Evolutionary conservation across 92 coral and sea anemone species (phyloP), one percentile per base, ranked within the genome.

Genomic region (Heliopora coerulea): DNA sequence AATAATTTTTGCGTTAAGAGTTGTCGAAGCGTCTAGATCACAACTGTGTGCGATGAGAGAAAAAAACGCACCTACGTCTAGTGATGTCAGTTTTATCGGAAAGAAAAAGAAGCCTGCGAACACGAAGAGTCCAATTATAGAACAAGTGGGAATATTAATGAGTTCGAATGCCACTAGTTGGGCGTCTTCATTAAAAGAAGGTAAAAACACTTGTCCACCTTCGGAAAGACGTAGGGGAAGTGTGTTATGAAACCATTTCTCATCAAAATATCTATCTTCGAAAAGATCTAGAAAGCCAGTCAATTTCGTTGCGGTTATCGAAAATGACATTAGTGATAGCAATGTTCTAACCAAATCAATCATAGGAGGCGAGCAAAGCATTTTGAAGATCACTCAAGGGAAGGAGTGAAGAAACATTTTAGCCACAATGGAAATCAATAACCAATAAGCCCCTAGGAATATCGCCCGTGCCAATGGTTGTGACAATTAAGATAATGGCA

Each of bases 21-120:
- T 68, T 21, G 78, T 56, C 39, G 78, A 82, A 59, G 74, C 77
- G 27, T 49, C 86, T 0, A 56, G 49, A 39, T 46, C 73, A 27
- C 82, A 82, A 68, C 15, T 75, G 70, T 68, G 74, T 57, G 82
- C 80, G 54, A 81, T 46, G 62, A 31, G 6, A 37, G 42, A 5
- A 37, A 37, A 12, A 5, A 12, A 37, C 42, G 12, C 42, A 37
- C 42, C 12, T 37, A 5, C 42, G 42, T 5, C 42, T 5, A 12
- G 42, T 12, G 42, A 37, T 37, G 42, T 37, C 42, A 37, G 42
- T 37, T 37, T 37, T 12, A 37, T 37, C 5, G 42, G 6, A 37
- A 37, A 37, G 6, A 37, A 37, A 12, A 37, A 37, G 29, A 54
- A 27, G 60, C 60, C 29, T 54, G 8, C 60, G 1, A 27, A 37